These are phyloP conservation scores for Apostichopus californicus DNA, from an alignment of 35 echinoderm and acorn worm species.

Conservation along the genomic window DNA sequence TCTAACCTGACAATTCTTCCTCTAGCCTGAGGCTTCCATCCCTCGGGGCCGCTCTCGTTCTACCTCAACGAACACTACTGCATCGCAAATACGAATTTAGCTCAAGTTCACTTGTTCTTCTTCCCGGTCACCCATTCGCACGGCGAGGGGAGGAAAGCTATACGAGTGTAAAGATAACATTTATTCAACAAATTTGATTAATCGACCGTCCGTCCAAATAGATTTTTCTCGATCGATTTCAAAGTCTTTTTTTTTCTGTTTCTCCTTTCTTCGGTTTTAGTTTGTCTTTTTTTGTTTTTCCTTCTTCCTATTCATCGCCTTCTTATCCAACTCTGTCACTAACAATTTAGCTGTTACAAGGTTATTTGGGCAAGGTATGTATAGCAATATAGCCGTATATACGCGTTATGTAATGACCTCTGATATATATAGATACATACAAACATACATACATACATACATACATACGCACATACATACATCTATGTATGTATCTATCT, in stretches of 20 bases:
- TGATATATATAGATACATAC: no score
- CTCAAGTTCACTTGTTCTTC: constrained; percentile 34
- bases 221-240: constrained; percentile 41
- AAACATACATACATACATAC: no score
- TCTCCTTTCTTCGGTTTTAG: background rate
- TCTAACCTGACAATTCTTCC: constrained; percentile 25
- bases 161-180: constrained; percentile 46
- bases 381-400: background rate
- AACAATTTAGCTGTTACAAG: constrained; percentile 10
- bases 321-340: background rate
- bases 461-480: no score
- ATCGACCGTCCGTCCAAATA: constrained; percentile 38
- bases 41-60: constrained; percentile 39
- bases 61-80: constrained; percentile 2
- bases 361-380: background rate
- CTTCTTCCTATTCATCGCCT: background rate
- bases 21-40: constrained; percentile 8
- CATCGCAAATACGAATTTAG: constrained; percentile 39
- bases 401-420: background rate
- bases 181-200: constrained; percentile 55
- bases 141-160: constrained; percentile 26
- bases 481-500: no score
- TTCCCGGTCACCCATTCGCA: constrained; percentile 43
- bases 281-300: background rate
- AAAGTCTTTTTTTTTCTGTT: background rate